These are phyloP conservation scores for Jacana jacana DNA, from an alignment of 2,113 vertebrate genomes.

Conservation along the genomic window DNA sequence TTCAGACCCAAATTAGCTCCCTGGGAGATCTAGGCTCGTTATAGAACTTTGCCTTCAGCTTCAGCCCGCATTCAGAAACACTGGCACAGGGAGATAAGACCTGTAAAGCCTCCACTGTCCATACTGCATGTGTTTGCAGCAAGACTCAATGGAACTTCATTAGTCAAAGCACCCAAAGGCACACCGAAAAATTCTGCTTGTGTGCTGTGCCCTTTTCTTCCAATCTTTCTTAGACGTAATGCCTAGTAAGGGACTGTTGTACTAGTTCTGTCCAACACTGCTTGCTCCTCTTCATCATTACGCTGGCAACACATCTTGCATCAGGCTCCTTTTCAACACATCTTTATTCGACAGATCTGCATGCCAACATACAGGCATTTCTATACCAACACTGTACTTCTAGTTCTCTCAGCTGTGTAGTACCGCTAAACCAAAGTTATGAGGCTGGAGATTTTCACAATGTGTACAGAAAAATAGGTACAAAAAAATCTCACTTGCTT, in stretches of 20 bases:
- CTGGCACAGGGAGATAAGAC: background rate
- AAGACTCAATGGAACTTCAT: background rate
- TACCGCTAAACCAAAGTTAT: background rate
- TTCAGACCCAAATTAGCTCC: slow-evolving; percentile 33
- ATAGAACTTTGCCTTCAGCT: background rate
- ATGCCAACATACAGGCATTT: background rate
- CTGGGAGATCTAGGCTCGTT: background rate
- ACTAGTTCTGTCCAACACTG: background rate
- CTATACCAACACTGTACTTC: background rate
- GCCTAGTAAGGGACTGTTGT: background rate
- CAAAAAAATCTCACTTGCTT: background rate
- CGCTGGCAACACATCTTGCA: background rate
- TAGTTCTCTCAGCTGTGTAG: background rate
- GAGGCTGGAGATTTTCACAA: background rate
- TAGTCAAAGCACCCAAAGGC: background rate
- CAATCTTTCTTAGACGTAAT: background rate
- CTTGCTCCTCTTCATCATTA: background rate
- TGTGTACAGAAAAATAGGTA: background rate
- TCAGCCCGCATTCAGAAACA: background rate
- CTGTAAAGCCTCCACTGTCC: background rate
- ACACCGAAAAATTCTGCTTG: background rate
- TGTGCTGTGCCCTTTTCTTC: background rate
- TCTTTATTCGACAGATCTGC: background rate
- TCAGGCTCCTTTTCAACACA: accelerated
- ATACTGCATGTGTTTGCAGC: background rate